Conservation (phyloP, 2,113 vertebrate species). For the Dipodomys ordii region DNA sequence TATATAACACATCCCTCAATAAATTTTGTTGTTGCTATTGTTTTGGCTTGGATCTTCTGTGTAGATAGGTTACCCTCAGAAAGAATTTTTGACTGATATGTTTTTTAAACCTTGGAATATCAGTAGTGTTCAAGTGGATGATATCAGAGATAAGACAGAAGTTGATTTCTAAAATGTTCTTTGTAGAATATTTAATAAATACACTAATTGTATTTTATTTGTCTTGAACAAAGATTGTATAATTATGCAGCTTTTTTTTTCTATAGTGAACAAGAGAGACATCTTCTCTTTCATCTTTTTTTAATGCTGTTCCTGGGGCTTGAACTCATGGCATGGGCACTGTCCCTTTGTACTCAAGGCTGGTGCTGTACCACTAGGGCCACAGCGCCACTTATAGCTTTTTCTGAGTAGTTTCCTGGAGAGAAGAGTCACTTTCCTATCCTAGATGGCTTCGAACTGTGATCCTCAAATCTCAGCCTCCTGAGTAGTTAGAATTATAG, state of each 20-base stretch:
- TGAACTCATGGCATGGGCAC: too few species aligned
- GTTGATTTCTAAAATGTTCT: background rate
- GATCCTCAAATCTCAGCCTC: too few species aligned
- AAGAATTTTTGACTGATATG: background rate
- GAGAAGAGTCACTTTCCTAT: too few species aligned
- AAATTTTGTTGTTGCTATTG: background rate
- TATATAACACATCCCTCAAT: background rate
- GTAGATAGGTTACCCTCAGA: background rate
- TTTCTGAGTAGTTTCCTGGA: too few species aligned
- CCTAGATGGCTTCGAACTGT: too few species aligned
- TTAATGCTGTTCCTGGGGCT: too few species aligned
- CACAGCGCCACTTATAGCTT: too few species aligned
- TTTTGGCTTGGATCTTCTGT: background rate
- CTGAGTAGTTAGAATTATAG: too few species aligned
- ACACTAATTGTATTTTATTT: background rate
- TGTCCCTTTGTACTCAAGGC: too few species aligned
- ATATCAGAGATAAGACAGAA: background rate
- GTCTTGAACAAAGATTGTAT: background rate
- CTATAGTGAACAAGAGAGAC: background rate
- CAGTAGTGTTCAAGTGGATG: background rate
- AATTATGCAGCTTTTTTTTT: background rate
- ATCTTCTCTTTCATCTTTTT: constrained; percentile 11
- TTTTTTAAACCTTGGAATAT: constrained; percentile 11
- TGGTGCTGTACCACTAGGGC: too few species aligned
- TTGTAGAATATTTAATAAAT: background rate